Evolutionary conservation across 1,140 invertebrate genomes (phyloP).

Genomic region (Thereuonema tuberculata): DNA sequence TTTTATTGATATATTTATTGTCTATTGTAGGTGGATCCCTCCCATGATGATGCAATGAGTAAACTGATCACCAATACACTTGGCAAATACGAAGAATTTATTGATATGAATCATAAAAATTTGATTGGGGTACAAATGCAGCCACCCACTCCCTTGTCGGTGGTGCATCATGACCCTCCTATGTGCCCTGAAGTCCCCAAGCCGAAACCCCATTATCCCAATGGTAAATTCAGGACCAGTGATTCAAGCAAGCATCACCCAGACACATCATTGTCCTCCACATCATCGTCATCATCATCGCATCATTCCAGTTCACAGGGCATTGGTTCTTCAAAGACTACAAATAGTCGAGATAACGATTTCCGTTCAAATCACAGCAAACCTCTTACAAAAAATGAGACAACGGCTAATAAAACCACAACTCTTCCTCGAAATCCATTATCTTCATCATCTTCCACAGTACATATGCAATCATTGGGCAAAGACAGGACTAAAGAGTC

Average conservation of each 20-base stretch:
- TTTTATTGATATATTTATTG: constrained; percentile 21
- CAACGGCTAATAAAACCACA: too few species aligned
- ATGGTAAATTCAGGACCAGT: not conserved
- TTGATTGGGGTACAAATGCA: constrained; percentile 44
- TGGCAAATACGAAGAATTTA: constrained; percentile 48
- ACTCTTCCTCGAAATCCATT: too few species aligned
- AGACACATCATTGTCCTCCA: too few species aligned
- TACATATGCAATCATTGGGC: not conserved
- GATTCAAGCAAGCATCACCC: too few species aligned
- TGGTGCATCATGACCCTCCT: not conserved
- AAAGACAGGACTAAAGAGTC: not conserved
- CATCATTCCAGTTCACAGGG: not conserved
- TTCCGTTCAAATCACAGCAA: too few species aligned
- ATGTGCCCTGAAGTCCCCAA: not conserved
- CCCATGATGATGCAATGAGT: constrained; percentile 48
- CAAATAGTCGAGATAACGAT: too few species aligned
- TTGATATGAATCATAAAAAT: constrained; percentile 46
- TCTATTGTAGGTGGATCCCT: constrained; percentile 45
- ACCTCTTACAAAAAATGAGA: too few species aligned
- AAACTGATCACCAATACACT: constrained; percentile 57
- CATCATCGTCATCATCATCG: not conserved
- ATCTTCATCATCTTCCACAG: too few species aligned
- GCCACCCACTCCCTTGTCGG: constrained; percentile 43
- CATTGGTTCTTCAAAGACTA: too few species aligned
- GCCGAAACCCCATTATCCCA: not conserved